Conservation (phyloP, 2,113 vertebrate species). For the Murina feae region DNA sequence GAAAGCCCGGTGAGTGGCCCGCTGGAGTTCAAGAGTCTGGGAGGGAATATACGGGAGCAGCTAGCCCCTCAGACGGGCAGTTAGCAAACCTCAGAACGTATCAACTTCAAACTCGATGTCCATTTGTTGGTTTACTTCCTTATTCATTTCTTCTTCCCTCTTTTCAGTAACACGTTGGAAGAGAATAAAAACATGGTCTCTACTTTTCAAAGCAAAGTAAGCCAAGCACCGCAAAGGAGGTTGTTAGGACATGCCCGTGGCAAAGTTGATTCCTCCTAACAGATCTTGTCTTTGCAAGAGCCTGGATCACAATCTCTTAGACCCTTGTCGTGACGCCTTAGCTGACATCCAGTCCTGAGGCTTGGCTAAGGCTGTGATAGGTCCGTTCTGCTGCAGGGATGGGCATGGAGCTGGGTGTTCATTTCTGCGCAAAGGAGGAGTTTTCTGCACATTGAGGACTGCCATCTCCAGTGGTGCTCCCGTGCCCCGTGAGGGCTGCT, state of each 20-base stretch:
- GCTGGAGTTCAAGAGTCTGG: background rate
- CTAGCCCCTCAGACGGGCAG: fast-evolving
- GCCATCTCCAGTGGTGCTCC: background rate
- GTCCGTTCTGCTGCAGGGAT: background rate
- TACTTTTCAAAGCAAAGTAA: background rate
- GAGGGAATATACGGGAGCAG: background rate
- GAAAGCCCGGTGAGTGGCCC: background rate
- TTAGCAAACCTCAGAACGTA: background rate
- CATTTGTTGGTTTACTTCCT: background rate
- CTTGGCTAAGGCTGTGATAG: background rate
- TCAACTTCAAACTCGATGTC: background rate
- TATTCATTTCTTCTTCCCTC: background rate
- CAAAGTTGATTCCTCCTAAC: background rate
- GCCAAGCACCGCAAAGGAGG: background rate
- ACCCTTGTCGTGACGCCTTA: background rate
- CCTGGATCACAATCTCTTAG: background rate
- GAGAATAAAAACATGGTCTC: background rate
- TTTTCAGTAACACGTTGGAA: background rate
- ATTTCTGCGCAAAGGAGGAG: background rate
- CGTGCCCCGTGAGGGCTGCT: background rate
- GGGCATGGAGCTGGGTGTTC: background rate
- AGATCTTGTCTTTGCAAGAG: background rate
- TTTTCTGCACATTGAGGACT: background rate
- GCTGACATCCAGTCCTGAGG: background rate
- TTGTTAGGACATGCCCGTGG: background rate